phyloP scores from a whole-genome alignment of 1,140 invertebrate species.

The Metopolophium dirhodum region DNA sequence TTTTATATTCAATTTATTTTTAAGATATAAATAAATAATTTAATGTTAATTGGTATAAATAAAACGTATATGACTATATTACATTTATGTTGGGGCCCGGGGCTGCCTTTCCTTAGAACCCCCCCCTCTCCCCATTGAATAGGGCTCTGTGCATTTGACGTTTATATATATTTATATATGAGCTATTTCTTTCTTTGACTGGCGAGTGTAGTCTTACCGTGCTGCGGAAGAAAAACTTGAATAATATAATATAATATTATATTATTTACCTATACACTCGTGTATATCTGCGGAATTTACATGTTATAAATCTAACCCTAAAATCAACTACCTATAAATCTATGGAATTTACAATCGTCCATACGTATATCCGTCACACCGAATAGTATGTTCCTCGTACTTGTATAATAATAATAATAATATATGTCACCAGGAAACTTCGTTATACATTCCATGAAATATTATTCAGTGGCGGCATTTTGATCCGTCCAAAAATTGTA shows the following conservation, averaged over 20 bases:
- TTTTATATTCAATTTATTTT: no score
- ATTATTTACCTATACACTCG: neutral
- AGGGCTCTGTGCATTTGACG: no score
- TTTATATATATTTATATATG: neutral
- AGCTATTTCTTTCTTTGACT: neutral
- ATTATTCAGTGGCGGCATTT: neutral
- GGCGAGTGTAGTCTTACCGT: neutral
- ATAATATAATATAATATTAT: neutral
- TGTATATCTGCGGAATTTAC: neutral
- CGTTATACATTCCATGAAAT: neutral
- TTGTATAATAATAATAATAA: neutral
- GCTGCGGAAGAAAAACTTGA: neutral
- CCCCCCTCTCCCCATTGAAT: no score
- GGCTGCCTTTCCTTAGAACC: no score
- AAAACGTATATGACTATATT: no score
- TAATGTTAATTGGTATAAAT: no score
- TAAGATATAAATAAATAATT: no score
- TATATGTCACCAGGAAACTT: neutral
- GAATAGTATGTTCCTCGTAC: neutral
- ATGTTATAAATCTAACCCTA: no score
- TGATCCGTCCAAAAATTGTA: neutral
- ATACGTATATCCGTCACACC: neutral
- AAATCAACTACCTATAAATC: no score
- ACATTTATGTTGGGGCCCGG: no score
- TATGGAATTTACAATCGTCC: no score